Evolutionary conservation across 2,113 vertebrate genomes (phyloP), one percentile per base, ranked within the genome.

Genomic region (Atrichornis clamosus): DNA sequence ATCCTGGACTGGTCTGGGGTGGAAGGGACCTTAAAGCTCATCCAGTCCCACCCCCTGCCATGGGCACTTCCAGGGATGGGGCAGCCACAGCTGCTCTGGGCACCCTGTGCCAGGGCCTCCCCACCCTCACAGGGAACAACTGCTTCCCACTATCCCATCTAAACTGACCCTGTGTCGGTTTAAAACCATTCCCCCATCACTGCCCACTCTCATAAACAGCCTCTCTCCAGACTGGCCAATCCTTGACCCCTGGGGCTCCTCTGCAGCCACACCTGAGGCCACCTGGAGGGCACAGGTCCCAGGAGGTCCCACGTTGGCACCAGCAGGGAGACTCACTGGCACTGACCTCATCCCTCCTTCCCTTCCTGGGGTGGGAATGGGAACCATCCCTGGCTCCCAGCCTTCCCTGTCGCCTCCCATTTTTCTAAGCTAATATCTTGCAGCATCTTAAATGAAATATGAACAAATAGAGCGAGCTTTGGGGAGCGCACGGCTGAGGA

Each of bases 241-340:
- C 39, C 39, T 68, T 16, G 17, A 9, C 5, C 8, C 32, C 42
- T 67, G 22, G 10, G 10, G 23, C 15, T 65, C 13, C 52, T 52
- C 41, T 59, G 32, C 11, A n/a, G 7, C 30, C 39, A 2, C 9
- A n/a, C 14, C 15, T 15, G n/a, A 46, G 44, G 41, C 27, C 16
- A 30, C 16, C 49, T 76, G 2, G 2, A 23, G 39, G 50, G 47
- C 62, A 30, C n/a, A 33, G 42, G 30, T 39, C 33, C 58, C 9
- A 3, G 39, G 26, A 55, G 24, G 39, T 24, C 26, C 8, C 24
- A 2, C 1, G 1, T 1, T 22, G 23, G 19, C 18, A 4, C 16
- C 59, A 62, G 47, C 28, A 64, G 28, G 41, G n/a, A 3, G 0
- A 15, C 13, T 32, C 1, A 0, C 10, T 30, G 19, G 42, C 21